phyloP scores from a whole-genome alignment of 2,888 invertebrate species.

The Chrysina gloriosa region DNA sequence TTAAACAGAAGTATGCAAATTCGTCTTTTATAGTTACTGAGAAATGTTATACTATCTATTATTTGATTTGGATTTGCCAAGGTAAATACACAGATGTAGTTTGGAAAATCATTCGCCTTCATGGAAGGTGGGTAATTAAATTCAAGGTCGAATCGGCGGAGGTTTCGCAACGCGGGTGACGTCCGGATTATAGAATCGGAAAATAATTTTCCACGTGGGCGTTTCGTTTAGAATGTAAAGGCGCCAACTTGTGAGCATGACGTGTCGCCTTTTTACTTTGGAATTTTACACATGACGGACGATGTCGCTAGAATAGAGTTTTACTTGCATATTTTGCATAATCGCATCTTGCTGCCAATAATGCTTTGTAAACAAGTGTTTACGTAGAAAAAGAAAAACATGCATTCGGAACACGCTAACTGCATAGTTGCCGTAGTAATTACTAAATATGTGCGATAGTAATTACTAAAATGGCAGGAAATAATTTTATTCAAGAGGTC shows the following conservation, averaged over 20 bases:
- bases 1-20: not conserved
- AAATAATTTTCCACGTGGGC: conserved; percentile 37
- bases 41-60: not conserved
- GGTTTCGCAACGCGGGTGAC: conserved; percentile 10
- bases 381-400: no score
- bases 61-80: not conserved
- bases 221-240: conserved; percentile 27
- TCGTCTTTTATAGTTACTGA: conserved; percentile 2
- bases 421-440: no score
- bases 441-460: no score
- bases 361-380: no score
- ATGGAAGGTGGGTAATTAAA: not conserved
- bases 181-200: conserved; percentile 26
- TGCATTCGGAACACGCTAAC: no score
- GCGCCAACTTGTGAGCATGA: conserved; percentile 27
- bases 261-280: conserved; percentile 1
- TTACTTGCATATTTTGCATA: not conserved
- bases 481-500: no score
- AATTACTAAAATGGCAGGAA: no score
- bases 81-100: conserved; percentile 12
- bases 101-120: conserved; percentile 17
- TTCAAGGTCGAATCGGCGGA: conserved; percentile 19
- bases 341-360: not conserved
- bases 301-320: not conserved
- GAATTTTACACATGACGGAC: conserved; percentile 13